Base-by-base conservation (phyloP, 2,888 invertebrate genomes). In the Nowickia ferox region DNA sequence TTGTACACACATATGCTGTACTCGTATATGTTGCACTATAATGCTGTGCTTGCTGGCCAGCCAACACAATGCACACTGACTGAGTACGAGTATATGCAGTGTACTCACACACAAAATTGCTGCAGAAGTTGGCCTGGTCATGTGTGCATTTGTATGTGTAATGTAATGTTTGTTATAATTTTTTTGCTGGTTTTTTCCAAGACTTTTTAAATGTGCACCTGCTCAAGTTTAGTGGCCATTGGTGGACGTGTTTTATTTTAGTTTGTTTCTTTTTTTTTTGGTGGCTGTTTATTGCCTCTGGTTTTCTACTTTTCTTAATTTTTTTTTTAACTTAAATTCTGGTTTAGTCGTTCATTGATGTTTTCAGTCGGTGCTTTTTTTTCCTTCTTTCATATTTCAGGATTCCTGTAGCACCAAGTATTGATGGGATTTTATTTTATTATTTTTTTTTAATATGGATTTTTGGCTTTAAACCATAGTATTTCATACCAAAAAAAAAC, bases 191-290 rank as follows among this genome's bases (percentile, higher is more conserved):
- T 40, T 65, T 48, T 53, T 48, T 63, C 22, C 61, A 53, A 76
- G 66, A 76, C 61, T 79, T 68, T 79, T 82, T 72, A 72, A 76
- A 69, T 76, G 87, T 87, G 88, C 88, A 88, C 88, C 88, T 88
- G 88, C 88, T 88, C 87, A 87, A 87, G 86, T 88, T 88, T 88
- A 84, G 87, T 87, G 82, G 84, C 87, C 84, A 84, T 85, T 87
- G 87, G 84, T 85, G 76, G 69, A 82, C 72, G 84, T 81, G 77
- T 84, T 83, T 86, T 68, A 57, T 46, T 59, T 72, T 48, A 46
- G 19, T 53, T 19, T 42, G 30, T 57, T 17, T 30, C 65, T n/a
- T 42, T 66, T 76, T 48, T 65, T 51, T 63, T 4, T 53, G 59
- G 11, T 19, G 77, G 44, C 42, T 2, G 8, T 78, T 55, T 79